Evolutionary conservation across 1,140 invertebrate genomes (phyloP).

Genomic region (Popillia japonica): DNA sequence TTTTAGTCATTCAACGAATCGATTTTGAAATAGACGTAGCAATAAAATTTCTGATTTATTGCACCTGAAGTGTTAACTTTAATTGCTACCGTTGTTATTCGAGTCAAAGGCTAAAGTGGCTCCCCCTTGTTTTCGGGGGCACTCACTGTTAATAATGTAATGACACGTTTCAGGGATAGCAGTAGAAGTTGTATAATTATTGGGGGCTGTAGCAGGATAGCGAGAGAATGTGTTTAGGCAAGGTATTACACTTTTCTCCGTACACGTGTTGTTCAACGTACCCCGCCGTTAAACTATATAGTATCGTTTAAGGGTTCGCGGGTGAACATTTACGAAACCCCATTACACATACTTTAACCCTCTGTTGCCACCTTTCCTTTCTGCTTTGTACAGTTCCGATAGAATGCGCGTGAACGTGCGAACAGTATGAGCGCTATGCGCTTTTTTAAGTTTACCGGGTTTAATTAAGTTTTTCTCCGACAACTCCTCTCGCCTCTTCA

Average conservation of each 20-base stretch:
- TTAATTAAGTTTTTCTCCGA: slow-evolving; percentile 1
- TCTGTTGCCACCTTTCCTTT: no score
- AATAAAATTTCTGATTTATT: neutral
- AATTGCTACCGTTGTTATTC: neutral
- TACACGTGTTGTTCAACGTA: neutral
- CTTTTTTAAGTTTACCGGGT: neutral
- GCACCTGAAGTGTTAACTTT: neutral
- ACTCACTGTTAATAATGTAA: slow-evolving; percentile 1
- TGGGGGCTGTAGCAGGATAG: neutral
- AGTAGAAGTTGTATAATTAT: neutral
- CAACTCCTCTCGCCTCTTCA: slow-evolving; percentile 9
- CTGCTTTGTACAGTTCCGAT: no score
- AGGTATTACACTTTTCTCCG: neutral
- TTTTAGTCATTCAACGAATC: no score
- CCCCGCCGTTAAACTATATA: neutral
- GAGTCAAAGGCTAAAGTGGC: neutral
- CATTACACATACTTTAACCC: no score
- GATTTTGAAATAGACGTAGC: neutral
- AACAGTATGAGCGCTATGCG: neutral
- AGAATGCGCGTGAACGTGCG: no score
- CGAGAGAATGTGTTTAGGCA: neutral
- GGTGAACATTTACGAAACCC: no score
- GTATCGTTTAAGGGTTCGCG: no score
- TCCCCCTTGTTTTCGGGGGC: neutral
- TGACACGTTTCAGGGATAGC: neutral